Percentiles rank a stretch among this genome's conserved stretches.
Evolutionary conservation across 2,113 vertebrate species (phyloP).

Genomic region (Corapipo altera): DNA sequence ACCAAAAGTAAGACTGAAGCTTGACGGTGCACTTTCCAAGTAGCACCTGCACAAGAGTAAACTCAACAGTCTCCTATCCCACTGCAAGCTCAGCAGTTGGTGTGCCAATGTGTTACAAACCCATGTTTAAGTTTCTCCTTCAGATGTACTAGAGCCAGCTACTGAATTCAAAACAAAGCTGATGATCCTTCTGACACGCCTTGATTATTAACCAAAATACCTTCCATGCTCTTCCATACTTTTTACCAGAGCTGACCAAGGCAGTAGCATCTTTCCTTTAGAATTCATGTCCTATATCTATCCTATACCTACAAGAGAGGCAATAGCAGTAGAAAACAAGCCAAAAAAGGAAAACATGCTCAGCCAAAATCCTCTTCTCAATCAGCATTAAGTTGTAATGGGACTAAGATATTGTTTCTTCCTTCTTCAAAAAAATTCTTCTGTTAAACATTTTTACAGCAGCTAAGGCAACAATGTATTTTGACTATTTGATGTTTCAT

Average conservation of each 20-base stretch:
- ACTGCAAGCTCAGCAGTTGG: neutral
- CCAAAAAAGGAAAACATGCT: fast-evolving
- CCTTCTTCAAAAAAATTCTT: neutral
- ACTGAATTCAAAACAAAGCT: neutral
- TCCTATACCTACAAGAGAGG: neutral
- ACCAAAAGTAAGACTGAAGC: neutral
- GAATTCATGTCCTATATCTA: neutral
- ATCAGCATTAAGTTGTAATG: neutral
- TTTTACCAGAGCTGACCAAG: neutral
- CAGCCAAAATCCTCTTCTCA: neutral
- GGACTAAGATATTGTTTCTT: neutral
- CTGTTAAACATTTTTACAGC: neutral
- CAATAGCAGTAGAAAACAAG: neutral
- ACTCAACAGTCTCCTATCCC: neutral
- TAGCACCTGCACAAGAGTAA: neutral
- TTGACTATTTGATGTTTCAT: neutral
- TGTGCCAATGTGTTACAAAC: neutral
- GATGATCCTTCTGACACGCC: neutral
- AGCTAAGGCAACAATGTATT: neutral
- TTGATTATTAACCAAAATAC: neutral
- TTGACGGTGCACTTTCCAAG: neutral
- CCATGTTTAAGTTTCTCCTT: neutral
- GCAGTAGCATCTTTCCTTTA: neutral
- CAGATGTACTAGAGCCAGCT: neutral
- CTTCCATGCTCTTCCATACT: neutral